phyloP scores from a whole-genome alignment of 30 jellyfish, hydroid and myxozoan genomes.

The Cassiopea xamachana region DNA sequence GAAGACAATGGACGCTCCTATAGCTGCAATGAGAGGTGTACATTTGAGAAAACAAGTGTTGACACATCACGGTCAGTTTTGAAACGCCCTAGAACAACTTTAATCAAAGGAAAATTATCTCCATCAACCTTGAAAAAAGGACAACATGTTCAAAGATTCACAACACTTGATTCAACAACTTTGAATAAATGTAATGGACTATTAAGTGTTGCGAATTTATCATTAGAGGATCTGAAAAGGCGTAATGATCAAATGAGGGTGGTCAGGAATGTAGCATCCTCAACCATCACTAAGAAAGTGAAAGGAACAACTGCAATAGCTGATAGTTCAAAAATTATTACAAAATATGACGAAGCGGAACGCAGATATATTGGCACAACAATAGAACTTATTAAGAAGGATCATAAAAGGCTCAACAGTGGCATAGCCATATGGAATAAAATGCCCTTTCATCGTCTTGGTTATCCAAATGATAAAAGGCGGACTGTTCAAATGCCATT shows the following conservation, averaged over 20 bases:
- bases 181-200: background rate
- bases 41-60: background rate
- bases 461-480: constrained; percentile 28
- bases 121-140: background rate
- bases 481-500: background rate
- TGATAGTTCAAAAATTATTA: constrained; percentile 46
- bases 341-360: constrained; percentile 57
- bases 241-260: background rate
- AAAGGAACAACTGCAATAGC: constrained; percentile 34
- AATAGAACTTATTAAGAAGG: constrained; percentile 52
- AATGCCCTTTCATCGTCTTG: constrained; percentile 54
- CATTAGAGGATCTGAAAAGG: background rate
- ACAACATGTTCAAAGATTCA: background rate
- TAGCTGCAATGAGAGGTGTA: background rate
- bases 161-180: background rate
- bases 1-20: background rate
- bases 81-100: background rate
- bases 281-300: background rate
- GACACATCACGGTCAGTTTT: background rate
- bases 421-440: constrained; percentile 33
- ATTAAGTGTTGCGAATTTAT: background rate
- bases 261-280: background rate
- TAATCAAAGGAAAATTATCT: background rate
- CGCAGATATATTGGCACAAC: constrained; percentile 58
- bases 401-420: background rate